Conservation (phyloP, 2,113 vertebrate species). For the Canis aureus region DNA sequence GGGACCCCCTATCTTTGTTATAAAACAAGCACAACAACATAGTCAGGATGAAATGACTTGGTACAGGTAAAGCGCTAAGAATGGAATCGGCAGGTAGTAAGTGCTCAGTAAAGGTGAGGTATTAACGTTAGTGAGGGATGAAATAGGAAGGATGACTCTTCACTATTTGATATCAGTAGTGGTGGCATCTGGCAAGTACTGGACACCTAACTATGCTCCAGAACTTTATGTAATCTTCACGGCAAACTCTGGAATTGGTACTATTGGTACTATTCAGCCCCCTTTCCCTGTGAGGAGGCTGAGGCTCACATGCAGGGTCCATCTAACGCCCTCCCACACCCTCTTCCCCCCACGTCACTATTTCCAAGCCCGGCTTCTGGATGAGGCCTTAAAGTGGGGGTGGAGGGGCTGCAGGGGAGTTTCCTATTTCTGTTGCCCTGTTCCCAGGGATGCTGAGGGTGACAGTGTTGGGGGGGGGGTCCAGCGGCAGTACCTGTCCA, state of each 20-base stretch:
- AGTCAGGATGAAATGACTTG: background rate
- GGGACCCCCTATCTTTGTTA: background rate
- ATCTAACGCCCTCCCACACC: background rate
- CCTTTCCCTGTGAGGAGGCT: too few relatives aligned
- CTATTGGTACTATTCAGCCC: fast-evolving
- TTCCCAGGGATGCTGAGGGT: background rate
- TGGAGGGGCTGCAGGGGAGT: background rate
- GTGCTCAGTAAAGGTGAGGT: background rate
- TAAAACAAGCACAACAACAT: background rate
- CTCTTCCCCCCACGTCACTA: background rate
- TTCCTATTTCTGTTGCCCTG: background rate
- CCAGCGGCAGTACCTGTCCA: background rate
- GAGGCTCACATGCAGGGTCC: background rate
- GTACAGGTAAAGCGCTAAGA: background rate
- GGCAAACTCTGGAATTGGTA: background rate
- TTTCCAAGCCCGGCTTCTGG: background rate
- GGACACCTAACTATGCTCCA: background rate
- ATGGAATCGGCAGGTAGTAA: background rate
- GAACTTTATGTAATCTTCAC: background rate
- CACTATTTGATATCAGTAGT: background rate
- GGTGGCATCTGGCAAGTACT: background rate
- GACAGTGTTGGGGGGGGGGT: background rate
- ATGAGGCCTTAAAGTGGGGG: background rate
- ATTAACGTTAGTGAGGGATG: background rate
- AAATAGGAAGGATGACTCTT: fast-evolving